These are phyloP conservation scores for Maniola hyperantus DNA, from an alignment of 2,888 invertebrate species.

Conservation along the genomic window DNA sequence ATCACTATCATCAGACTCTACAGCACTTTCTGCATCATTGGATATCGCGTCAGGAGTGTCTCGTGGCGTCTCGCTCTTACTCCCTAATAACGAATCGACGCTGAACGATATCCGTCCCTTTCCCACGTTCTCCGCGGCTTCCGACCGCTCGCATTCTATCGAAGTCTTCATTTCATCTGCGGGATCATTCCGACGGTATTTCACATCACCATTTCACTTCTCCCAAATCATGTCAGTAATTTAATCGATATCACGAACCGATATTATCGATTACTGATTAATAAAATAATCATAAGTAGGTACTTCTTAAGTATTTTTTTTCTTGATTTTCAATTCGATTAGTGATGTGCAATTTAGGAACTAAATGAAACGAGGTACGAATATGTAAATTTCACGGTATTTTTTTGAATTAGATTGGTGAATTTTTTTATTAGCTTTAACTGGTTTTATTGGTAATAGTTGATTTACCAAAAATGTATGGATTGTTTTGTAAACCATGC, in stretches of 20 bases:
- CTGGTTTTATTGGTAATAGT: neutral
- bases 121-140: constrained; percentile 74
- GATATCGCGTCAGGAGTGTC: constrained; percentile 62
- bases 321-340: neutral
- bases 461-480: too few species aligned
- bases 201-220: constrained; percentile 28
- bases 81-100: constrained; percentile 85
- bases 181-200: constrained; percentile 56
- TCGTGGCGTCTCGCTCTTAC: constrained; percentile 62
- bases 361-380: neutral
- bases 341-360: neutral
- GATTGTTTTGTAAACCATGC: too few species aligned
- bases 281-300: constrained; percentile 6
- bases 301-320: neutral
- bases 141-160: constrained; percentile 78
- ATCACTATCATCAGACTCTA: constrained; percentile 74
- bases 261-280: neutral
- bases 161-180: constrained; percentile 80
- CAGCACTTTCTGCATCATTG: constrained; percentile 70
- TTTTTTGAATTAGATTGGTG: neutral
- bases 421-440: neutral
- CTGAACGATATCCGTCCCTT: constrained; percentile 88
- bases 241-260: constrained; percentile 1
- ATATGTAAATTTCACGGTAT: neutral
- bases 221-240: neutral